phyloP scores from a whole-genome alignment of 2,797 vertebrate genomes.

The Ptychobarbus kaznakovi region DNA sequence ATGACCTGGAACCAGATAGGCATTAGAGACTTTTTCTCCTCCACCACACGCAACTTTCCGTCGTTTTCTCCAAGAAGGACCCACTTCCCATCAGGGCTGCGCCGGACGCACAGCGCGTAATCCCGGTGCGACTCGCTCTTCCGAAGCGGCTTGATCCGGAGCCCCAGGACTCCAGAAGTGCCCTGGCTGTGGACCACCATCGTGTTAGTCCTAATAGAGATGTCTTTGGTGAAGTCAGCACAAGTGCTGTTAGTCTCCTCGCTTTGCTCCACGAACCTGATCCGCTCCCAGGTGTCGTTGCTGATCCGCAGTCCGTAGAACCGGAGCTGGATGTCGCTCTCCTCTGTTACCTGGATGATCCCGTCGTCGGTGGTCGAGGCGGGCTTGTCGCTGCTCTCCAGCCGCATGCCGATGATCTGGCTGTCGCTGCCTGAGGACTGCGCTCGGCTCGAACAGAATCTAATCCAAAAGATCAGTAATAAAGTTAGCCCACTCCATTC shows the following conservation, averaged over 20 bases:
- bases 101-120: constrained; percentile 85
- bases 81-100: constrained; percentile 77
- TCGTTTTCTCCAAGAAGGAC: constrained; percentile 76
- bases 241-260: constrained; percentile 76
- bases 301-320: constrained; percentile 87
- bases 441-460: constrained; percentile 47
- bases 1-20: constrained; percentile 90
- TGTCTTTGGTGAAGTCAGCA: constrained; percentile 80
- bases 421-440: constrained; percentile 63
- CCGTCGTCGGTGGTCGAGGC: constrained; percentile 70
- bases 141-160: constrained; percentile 84
- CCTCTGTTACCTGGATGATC: constrained; percentile 88
- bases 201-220: constrained; percentile 70
- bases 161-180: constrained; percentile 80
- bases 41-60: constrained; percentile 82
- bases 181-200: constrained; percentile 71
- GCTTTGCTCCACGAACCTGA: constrained; percentile 83
- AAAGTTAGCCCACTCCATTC: constrained; percentile 74
- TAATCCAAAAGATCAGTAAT: constrained; percentile 67
- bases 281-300: constrained; percentile 70
- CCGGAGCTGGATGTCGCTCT: constrained; percentile 81
- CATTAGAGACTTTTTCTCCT: constrained; percentile 82
- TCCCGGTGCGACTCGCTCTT: constrained; percentile 84
- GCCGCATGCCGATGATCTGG: constrained; percentile 86
- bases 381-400: constrained; percentile 82